Evolutionary conservation across 1,140 invertebrate species (phyloP).

Genomic region (fruit fly (Drosophila melanogaster)): DNA sequence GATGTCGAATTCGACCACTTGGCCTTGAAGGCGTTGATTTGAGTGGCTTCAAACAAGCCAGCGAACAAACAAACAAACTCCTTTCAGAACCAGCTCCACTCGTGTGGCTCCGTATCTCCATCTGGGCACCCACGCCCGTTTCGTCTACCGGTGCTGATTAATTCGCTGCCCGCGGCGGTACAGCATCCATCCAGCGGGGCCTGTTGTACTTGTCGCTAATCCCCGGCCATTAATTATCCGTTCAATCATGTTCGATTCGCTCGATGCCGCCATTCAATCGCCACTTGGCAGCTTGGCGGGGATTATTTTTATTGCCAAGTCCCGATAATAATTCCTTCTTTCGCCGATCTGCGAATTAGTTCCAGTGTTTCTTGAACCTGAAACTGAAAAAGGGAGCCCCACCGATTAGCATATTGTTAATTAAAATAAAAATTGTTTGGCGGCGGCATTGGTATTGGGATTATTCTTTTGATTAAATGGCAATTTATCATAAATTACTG

Average conservation of each 20-base stretch:
- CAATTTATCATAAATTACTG: constrained; percentile 60
- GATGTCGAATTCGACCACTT: constrained; percentile 26
- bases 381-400: constrained; percentile 23
- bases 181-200: constrained; percentile 64
- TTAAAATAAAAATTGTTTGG: constrained; percentile 45
- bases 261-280: constrained; percentile 28
- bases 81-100: constrained; percentile 48
- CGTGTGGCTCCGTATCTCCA: constrained; percentile 42
- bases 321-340: constrained; percentile 58
- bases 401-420: constrained; percentile 52
- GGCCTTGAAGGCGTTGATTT: constrained; percentile 25
- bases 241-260: constrained; percentile 77
- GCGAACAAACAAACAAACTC: constrained; percentile 28
- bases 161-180: constrained; percentile 63
- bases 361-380: constrained; percentile 55
- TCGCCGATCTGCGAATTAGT: constrained; percentile 34
- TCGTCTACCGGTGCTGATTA: constrained; percentile 59
- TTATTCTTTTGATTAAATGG: constrained; percentile 54
- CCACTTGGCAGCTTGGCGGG: constrained; percentile 27
- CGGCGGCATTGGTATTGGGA: constrained; percentile 25
- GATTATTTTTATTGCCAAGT: constrained; percentile 36
- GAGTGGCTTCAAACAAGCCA: constrained; percentile 4
- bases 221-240: constrained; percentile 73
- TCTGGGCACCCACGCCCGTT: constrained; percentile 65
- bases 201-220: constrained; percentile 72